Evolutionary conservation across 2,113 vertebrate genomes (phyloP).

Genomic region (Elgaria multicarinata): DNA sequence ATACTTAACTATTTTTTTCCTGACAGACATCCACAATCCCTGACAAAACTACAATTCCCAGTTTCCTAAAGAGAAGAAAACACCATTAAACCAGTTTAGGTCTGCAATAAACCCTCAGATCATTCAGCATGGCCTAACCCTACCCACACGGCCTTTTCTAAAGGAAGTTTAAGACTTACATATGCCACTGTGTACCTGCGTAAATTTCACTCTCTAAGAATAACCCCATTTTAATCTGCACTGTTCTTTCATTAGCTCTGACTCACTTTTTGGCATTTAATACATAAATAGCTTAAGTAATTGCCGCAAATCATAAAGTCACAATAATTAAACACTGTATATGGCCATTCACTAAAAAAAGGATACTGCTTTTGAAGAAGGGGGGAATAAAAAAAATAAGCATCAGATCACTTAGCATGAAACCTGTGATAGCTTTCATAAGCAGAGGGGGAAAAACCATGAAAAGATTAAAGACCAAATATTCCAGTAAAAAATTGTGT

Average conservation of each 20-base stretch:
- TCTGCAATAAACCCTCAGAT: not conserved
- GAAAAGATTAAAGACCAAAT: not conserved
- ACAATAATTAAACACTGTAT: not conserved
- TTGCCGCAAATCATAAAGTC: not conserved
- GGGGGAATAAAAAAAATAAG: not conserved
- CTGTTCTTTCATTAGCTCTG: constrained; percentile 27
- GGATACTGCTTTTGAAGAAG: not conserved
- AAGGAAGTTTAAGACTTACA: not conserved
- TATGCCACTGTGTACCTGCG: not conserved
- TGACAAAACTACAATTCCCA: not conserved
- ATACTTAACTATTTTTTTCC: not conserved
- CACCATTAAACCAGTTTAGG: not conserved
- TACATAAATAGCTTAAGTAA: not conserved
- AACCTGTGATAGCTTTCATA: not conserved
- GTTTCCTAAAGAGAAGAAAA: not conserved
- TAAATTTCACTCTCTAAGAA: constrained; percentile 27
- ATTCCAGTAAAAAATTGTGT: not conserved
- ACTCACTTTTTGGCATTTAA: constrained; percentile 35
- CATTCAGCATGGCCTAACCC: constrained; percentile 17
- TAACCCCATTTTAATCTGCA: not conserved
- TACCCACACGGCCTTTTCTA: not conserved
- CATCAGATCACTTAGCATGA: constrained; percentile 1
- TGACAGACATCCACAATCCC: not conserved
- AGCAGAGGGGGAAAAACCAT: not conserved
- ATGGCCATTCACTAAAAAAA: not conserved